These are phyloP conservation scores for Cynopterus brachyotis DNA, from an alignment of 2,113 vertebrate genomes.

Conservation along the genomic window DNA sequence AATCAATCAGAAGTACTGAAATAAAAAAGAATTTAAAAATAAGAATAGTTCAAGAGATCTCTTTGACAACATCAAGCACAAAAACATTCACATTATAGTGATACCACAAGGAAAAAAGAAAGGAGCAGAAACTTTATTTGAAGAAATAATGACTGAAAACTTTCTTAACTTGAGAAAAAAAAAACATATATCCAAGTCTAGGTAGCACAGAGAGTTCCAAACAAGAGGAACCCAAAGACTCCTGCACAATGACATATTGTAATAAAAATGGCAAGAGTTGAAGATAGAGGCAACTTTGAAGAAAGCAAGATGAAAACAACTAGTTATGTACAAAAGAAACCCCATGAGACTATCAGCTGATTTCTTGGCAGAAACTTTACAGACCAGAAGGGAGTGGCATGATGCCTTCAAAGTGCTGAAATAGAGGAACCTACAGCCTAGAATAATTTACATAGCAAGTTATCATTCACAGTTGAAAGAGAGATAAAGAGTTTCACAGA, in stretches of 20 bases:
- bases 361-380: background rate
- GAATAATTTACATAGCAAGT: background rate
- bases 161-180: too few relatives aligned
- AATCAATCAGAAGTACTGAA: background rate
- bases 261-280: background rate
- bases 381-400: background rate
- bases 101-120: too few relatives aligned
- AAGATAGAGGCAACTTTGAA: background rate
- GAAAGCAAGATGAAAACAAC: background rate
- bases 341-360: background rate
- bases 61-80: too few relatives aligned
- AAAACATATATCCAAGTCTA: background rate
- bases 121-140: too few relatives aligned
- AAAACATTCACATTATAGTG: too few relatives aligned
- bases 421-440: background rate
- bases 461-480: background rate
- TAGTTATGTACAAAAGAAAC: background rate
- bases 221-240: background rate
- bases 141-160: too few relatives aligned
- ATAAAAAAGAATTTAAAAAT: background rate
- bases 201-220: background rate
- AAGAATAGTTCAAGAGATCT: too few relatives aligned
- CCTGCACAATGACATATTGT: background rate
- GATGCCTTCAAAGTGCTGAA: background rate
- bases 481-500: background rate